Base-by-base conservation (phyloP, 1,140 invertebrate genomes). In the Aphaenogaster ashmeadi region DNA sequence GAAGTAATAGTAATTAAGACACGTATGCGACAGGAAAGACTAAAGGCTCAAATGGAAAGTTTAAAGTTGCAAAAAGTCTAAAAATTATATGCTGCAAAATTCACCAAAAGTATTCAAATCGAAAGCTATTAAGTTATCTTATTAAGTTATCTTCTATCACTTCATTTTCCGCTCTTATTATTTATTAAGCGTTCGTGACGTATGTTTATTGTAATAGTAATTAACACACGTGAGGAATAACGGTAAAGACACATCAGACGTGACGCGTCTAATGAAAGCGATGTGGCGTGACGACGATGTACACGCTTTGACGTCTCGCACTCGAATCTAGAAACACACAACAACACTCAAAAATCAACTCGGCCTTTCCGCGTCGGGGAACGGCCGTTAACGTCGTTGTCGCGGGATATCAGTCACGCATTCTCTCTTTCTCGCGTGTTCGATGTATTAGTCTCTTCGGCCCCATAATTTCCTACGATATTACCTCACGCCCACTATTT, bases 401-500 rank as follows among this genome's bases (percentile, higher is more conserved):
- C 69, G 71, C 27, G 44, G 80, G 33, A 60, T 75, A 84, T 84
- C 80, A 74, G 54, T 84, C 69, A 75, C 44, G 69, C 69, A 15
- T 83, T 74, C 27, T 60, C 52, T 21, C 54, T 27, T 36, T 74
- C 41, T 38, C 41, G 41, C 41, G 18, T 11, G 54, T 74, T 75
- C 69, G 41, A 84, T 62, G 80, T 50, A 75, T 75, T 47, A 74
- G 54, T 75, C 67, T 83, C 41, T 18, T 58, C 69, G 69, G 69
- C 41, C 27, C 56, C 41, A 33, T 84, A 84, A 84, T 84, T 84
- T 84, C 36, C 80, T 75, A 75, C 54, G 67, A 74, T 84, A 84
- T 84, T 84, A 75, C 69, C 54, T 50, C 71, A 74, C 80, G 80
- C 80, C 80, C 69, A 84, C 80, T 41, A 84, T 74, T 75, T 84